phyloP scores from a whole-genome alignment of 2,113 vertebrate genomes.

The Rhinopomastus cyanomelas region DNA sequence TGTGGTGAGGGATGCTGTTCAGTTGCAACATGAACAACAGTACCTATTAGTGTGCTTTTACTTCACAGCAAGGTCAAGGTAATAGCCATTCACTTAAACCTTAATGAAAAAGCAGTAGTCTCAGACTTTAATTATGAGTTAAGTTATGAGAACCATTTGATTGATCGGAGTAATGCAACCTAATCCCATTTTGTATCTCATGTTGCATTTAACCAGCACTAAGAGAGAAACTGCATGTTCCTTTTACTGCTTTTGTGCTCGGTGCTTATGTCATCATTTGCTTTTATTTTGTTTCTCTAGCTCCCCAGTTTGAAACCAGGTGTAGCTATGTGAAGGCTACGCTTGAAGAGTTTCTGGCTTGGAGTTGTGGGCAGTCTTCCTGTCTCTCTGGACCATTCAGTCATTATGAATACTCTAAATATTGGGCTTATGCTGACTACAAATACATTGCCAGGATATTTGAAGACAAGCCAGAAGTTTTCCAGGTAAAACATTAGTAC shows the following conservation, averaged over 20 bases:
- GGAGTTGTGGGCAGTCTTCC: constrained; percentile 71
- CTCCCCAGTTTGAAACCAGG: constrained; percentile 91
- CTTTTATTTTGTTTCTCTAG: constrained; percentile 70
- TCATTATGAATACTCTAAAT: constrained; percentile 77
- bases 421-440: constrained; percentile 98
- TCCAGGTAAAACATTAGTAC: constrained; percentile 82
- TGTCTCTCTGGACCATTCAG: constrained; percentile 77
- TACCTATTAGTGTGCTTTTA: not conserved
- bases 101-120: constrained; percentile 14
- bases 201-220: constrained; percentile 4
- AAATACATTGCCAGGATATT: constrained; percentile 89
- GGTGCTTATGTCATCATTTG: not conserved
- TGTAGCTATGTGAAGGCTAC: constrained; percentile 86
- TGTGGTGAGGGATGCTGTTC: not conserved
- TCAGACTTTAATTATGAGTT: constrained; percentile 11
- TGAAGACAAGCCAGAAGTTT: constrained; percentile 82
- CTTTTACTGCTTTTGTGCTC: constrained; percentile 23
- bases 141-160: constrained; percentile 15
- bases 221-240: not conserved
- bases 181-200: not conserved
- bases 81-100: not conserved
- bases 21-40: not conserved
- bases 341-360: constrained; percentile 85
- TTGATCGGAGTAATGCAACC: not conserved
- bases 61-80: not conserved